These are phyloP conservation scores for Scrobipalpa atriplicella DNA, from an alignment of 2,888 invertebrate species.

Conservation along the genomic window DNA sequence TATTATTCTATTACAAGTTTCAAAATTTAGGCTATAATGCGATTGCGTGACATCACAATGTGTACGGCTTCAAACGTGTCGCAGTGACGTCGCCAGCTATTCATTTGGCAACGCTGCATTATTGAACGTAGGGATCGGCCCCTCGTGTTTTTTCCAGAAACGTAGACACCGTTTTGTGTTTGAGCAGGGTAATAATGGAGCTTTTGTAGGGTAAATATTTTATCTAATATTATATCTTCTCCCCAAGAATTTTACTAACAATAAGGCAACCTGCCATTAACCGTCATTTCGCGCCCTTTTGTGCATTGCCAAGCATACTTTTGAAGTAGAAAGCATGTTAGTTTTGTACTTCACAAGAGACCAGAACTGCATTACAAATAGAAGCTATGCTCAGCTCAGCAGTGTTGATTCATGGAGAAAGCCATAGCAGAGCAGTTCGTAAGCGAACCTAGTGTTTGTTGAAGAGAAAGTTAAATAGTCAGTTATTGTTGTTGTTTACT, in stretches of 20 bases:
- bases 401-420: constrained; percentile 23
- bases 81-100: background rate
- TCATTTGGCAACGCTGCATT: constrained; percentile 16
- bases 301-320: background rate
- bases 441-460: constrained; percentile 21
- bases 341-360: background rate
- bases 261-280: background rate
- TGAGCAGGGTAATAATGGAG: background rate
- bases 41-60: background rate
- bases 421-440: constrained; percentile 19
- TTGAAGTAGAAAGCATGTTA: background rate
- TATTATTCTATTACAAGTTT: no score
- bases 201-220: constrained; percentile 1
- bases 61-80: constrained; percentile 5
- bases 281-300: background rate
- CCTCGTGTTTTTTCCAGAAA: background rate
- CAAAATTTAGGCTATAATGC: no score
- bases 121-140: constrained; percentile 10
- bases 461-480: constrained; percentile 23
- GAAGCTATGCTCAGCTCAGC: constrained; percentile 9
- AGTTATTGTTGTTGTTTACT: constrained; percentile 25
- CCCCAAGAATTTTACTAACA: background rate
- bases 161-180: background rate
- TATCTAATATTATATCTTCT: background rate
- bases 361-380: background rate